These are phyloP conservation scores for Stenoptilia bipunctidactyla DNA, from an alignment of 2,888 invertebrate genomes.

Conservation along the genomic window DNA sequence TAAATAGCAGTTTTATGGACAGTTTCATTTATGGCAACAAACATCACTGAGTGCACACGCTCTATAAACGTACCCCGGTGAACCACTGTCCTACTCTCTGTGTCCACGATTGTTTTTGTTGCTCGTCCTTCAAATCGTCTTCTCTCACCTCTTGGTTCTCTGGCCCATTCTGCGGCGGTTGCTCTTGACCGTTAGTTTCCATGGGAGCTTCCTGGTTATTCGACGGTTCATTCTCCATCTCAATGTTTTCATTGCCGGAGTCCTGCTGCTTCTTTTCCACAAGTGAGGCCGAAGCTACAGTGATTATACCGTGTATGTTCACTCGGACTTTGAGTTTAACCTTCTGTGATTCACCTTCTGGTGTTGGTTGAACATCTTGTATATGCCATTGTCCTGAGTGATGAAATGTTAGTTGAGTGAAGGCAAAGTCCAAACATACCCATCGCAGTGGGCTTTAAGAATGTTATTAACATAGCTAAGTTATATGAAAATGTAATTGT, in stretches of 20 bases:
- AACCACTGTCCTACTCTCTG: constrained; percentile 80
- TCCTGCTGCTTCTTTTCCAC: constrained; percentile 79
- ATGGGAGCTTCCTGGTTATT: constrained; percentile 53
- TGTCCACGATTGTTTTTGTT: constrained; percentile 76
- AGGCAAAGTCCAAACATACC: not conserved
- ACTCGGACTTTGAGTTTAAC: constrained; percentile 96
- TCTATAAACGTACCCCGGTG: constrained; percentile 76
- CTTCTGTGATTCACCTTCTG: constrained; percentile 93
- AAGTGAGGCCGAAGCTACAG: constrained; percentile 87
- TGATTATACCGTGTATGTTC: constrained; percentile 93
- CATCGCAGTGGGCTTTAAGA: not conserved
- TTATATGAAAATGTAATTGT: too few species aligned
- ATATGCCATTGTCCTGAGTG: constrained; percentile 77
- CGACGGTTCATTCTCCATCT: constrained; percentile 58
- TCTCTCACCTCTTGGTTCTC: constrained; percentile 66
- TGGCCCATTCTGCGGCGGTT: constrained; percentile 42
- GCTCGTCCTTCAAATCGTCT: constrained; percentile 52
- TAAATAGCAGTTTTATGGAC: too few species aligned
- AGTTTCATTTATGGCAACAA: constrained; percentile 37
- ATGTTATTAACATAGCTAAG: too few species aligned
- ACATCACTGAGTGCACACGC: constrained; percentile 43
- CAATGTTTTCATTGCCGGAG: constrained; percentile 46
- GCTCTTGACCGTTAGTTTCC: constrained; percentile 65
- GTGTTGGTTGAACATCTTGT: constrained; percentile 85
- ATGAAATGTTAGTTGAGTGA: not conserved